Evolutionary conservation across 2,113 vertebrate species (phyloP).

Genomic region (Fulmarus glacialis): DNA sequence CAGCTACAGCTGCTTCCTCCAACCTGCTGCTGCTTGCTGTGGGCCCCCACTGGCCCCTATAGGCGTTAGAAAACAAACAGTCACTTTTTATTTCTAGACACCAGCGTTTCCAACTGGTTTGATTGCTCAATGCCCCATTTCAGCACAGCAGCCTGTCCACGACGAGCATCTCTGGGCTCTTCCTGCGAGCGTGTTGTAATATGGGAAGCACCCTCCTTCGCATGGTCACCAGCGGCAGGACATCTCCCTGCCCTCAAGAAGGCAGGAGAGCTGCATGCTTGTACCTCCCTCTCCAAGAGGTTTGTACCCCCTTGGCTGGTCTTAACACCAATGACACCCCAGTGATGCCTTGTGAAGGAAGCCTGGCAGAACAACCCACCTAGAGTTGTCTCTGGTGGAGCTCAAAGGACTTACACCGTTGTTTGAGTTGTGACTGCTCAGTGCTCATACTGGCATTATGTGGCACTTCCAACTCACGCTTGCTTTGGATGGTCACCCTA

Average conservation of each 20-base stretch:
- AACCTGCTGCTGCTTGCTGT: background rate
- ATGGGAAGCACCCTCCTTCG: background rate
- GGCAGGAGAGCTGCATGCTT: background rate
- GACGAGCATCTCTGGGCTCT: background rate
- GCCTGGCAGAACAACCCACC: background rate
- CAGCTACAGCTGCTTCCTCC: conserved; percentile 74
- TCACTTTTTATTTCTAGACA: conserved; percentile 68
- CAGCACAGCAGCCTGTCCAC: conserved; percentile 17
- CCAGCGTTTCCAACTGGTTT: conserved; percentile 37
- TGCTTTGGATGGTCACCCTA: background rate
- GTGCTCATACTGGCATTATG: rapidly evolving
- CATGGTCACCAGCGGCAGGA: background rate
- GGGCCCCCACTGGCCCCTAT: background rate
- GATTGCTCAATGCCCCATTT: conserved; percentile 63
- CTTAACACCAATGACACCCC: background rate
- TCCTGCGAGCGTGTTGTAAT: background rate
- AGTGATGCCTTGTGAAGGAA: background rate
- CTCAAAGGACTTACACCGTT: rapidly evolving
- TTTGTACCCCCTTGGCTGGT: background rate
- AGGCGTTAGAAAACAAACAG: conserved; percentile 70
- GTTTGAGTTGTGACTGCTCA: background rate
- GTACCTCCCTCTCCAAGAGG: background rate
- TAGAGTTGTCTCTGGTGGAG: background rate
- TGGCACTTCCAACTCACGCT: rapidly evolving
- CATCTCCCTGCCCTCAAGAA: background rate